These are phyloP conservation scores for Daboia siamensis DNA, from an alignment of 2,113 vertebrate genomes.

Conservation along the genomic window DNA sequence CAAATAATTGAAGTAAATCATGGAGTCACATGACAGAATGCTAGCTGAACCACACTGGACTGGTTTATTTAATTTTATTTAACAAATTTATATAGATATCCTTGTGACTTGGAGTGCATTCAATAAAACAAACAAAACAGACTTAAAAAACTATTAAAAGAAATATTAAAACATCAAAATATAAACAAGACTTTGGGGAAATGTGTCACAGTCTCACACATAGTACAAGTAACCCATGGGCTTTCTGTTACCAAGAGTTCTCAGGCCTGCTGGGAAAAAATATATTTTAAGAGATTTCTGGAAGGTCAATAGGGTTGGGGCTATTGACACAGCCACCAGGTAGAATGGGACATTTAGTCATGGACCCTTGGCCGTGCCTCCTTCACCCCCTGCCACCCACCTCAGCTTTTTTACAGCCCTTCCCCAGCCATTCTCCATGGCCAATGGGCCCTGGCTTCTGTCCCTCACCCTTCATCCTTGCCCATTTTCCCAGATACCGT, in stretches of 20 bases:
- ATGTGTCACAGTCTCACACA: neutral
- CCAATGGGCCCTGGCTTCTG: too few species aligned
- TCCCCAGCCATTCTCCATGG: too few species aligned
- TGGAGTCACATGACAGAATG: neutral
- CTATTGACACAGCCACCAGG: too few species aligned
- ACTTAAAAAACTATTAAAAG: neutral
- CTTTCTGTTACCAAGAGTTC: neutral
- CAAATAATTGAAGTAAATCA: neutral
- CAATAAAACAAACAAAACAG: neutral
- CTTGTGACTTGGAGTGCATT: neutral
- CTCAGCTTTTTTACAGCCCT: too few species aligned
- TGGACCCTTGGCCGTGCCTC: too few species aligned
- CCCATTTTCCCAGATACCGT: too few species aligned
- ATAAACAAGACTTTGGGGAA: neutral
- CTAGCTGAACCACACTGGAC: neutral
- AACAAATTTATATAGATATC: neutral
- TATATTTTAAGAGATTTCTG: too few species aligned
- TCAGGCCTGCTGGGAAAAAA: neutral
- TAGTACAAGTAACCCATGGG: neutral
- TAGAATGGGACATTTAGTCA: too few species aligned
- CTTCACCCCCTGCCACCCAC: too few species aligned
- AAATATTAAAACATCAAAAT: neutral
- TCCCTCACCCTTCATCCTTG: too few species aligned
- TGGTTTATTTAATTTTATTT: neutral
- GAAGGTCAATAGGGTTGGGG: too few species aligned